Evolutionary conservation across 30 jellyfish, hydroid and myxozoan genomes (phyloP), one percentile per base, ranked within the genome.

Genomic region (Pelagia noctiluca): DNA sequence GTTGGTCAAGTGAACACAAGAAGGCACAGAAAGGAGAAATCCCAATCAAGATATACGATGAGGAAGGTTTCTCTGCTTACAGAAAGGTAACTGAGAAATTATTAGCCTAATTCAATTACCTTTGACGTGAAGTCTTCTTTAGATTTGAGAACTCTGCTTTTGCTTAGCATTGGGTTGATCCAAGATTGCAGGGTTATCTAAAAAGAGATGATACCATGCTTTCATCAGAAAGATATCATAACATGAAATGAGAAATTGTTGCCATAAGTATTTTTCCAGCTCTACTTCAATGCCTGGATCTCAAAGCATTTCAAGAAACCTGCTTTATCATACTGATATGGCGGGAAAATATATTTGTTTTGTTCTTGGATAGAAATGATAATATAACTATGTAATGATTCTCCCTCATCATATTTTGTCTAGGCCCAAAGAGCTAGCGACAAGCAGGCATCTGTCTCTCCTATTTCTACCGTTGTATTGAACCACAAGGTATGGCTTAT

Each of bases 1-100:
- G 97, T 60, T 94, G 99, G 99, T 50, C 99, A 47, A 71, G 83
- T 50, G 96, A 88, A 13, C 99, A 94, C 88, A 94, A 94, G 71
- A 85, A 35, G n/a, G 99, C 99, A 1, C 34, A 47, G 16, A 82
- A 86, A 30, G 99, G 99, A n/a, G 88, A 79, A 2, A 84, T 87
- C n/a, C 63, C 57, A 21, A 63, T 94, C 83, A 94, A 82, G 50
- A 34, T 94, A 46, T 94, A 80, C 66, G 96, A 94, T 71, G 97
- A 94, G 61, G 99, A 94, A 57, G 99, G 99, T 23, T 89, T 82
- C 57, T 38, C 97, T 38, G 94, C 94, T 36, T 94, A 94, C 91
- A 88, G 99, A 71, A 94, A 94, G 96, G 99, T 94, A 70, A 33
- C 1, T 75, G 11, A 28, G 8, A 23, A n/a, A n/a, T n/a, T n/a